phyloP scores from a whole-genome alignment of 2,797 vertebrate genomes.

The Smutsia gigantea region DNA sequence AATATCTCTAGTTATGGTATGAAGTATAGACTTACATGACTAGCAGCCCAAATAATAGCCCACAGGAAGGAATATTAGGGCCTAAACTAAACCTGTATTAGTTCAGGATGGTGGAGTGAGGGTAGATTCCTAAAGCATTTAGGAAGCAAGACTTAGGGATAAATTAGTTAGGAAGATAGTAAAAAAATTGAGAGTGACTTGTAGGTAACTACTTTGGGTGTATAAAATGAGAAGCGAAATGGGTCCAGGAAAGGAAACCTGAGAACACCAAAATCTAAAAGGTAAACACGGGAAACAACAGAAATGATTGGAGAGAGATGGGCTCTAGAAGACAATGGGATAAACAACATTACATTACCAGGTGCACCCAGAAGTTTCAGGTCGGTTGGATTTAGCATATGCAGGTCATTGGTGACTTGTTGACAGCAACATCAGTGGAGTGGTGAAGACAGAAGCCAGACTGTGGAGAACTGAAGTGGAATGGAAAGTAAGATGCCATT shows the following conservation, averaged over 20 bases:
- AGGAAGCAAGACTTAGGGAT: not conserved
- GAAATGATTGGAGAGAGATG: not conserved
- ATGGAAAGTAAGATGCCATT: not conserved
- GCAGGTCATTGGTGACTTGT: not conserved
- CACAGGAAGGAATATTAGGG: not conserved
- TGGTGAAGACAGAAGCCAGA: not conserved
- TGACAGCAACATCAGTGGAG: not conserved
- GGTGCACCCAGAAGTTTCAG: not conserved
- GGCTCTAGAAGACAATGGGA: not conserved
- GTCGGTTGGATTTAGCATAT: not conserved
- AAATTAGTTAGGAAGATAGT: not conserved
- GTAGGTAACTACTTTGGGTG: not conserved
- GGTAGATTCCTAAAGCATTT: not conserved
- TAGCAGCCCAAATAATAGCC: not conserved
- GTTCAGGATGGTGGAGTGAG: not conserved
- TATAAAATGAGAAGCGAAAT: not conserved
- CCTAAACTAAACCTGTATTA: not conserved
- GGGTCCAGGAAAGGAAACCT: not conserved
- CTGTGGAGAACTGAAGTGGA: not conserved
- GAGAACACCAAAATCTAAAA: not conserved
- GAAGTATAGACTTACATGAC: not conserved
- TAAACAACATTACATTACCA: not conserved
- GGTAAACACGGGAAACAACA: not conserved
- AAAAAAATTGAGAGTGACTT: not conserved
- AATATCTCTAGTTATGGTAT: not conserved